Percentiles rank a stretch among this genome's conserved stretches.
These are phyloP conservation scores for Nomia melanderi DNA, from an alignment of 1,140 invertebrate species.

Conservation along the genomic window DNA sequence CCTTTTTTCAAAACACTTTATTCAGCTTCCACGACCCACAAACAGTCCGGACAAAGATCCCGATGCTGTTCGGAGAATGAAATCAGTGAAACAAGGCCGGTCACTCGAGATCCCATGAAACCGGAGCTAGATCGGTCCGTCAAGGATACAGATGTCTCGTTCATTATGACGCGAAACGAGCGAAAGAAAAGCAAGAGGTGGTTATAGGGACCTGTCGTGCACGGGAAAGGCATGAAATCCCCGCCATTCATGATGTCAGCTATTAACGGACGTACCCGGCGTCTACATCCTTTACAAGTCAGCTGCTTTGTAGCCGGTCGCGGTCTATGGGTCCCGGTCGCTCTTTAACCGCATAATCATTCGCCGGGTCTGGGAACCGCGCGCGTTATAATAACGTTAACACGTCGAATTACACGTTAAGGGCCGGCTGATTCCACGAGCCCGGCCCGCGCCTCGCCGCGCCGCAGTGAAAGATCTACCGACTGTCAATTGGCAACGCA, in stretches of 20 bases:
- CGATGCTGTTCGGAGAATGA: no score
- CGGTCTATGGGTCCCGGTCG: conserved; percentile 53
- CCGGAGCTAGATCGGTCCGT: conserved; percentile 48
- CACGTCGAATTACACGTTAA: conserved; percentile 65
- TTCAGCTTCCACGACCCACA: no score
- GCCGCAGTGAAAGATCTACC: conserved; percentile 50
- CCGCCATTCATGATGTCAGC: conserved; percentile 67
- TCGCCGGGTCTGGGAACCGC: conserved; percentile 58
- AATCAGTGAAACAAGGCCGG: conserved; percentile 13
- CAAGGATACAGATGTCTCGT: conserved; percentile 66
- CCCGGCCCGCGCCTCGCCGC: neutral
- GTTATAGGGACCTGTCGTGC: conserved; percentile 63
- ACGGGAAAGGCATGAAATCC: conserved; percentile 69
- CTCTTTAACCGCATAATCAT: conserved; percentile 66
- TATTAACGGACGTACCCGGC: conserved; percentile 66
- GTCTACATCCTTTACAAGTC: conserved; percentile 68
- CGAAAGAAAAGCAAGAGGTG: conserved; percentile 64
- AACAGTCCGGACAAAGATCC: no score
- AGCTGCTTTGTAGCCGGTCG: conserved; percentile 63
- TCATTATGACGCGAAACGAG: conserved; percentile 65
- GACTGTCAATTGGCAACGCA: conserved; percentile 53
- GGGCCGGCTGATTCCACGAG: conserved; percentile 56
- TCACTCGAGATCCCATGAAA: conserved; percentile 8
- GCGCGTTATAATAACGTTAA: conserved; percentile 66
- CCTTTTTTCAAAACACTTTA: no score